A percentile compares a stretch with the other conserved stretches of the same genome.
phyloP scores from a whole-genome alignment of 1,140 invertebrate species.

The Pygmarrhopalites habei region DNA sequence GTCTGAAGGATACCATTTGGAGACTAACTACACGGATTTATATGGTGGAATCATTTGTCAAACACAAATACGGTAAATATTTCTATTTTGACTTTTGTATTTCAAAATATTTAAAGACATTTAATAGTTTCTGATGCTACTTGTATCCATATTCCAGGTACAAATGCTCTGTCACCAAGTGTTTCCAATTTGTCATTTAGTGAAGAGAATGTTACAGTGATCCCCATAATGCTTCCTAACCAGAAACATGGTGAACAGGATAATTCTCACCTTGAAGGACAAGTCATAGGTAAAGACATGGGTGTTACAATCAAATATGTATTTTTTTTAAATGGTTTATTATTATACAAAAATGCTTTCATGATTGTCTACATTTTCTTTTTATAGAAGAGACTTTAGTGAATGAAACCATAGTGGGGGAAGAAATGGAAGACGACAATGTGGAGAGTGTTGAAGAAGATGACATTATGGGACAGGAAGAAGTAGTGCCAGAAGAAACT shows the following conservation, averaged over 20 bases:
- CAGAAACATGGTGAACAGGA: too few relatives aligned
- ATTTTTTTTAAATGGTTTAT: too few relatives aligned
- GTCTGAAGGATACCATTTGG: constrained; percentile 9
- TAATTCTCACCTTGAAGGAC: too few relatives aligned
- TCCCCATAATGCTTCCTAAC: too few relatives aligned
- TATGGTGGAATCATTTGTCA: constrained; percentile 2
- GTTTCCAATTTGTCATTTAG: background rate
- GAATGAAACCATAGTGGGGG: background rate
- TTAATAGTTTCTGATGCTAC: background rate
- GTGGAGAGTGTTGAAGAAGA: background rate
- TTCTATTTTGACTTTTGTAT: background rate
- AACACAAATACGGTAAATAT: constrained; percentile 5
- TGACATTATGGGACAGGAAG: background rate
- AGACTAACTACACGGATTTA: background rate
- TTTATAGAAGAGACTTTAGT: background rate
- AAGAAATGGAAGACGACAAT: background rate
- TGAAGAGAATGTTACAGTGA: background rate
- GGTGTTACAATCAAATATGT: too few relatives aligned
- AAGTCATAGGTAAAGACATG: too few relatives aligned
- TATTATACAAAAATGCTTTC: too few relatives aligned
- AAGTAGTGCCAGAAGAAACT: background rate
- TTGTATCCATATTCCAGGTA: background rate
- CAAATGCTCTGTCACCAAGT: background rate
- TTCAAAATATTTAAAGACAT: background rate
- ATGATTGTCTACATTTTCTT: background rate